Evolutionary conservation across 2,113 vertebrate genomes (phyloP), one percentile per base, ranked within the genome.

Genomic region (Gopherus flavomarginatus): DNA sequence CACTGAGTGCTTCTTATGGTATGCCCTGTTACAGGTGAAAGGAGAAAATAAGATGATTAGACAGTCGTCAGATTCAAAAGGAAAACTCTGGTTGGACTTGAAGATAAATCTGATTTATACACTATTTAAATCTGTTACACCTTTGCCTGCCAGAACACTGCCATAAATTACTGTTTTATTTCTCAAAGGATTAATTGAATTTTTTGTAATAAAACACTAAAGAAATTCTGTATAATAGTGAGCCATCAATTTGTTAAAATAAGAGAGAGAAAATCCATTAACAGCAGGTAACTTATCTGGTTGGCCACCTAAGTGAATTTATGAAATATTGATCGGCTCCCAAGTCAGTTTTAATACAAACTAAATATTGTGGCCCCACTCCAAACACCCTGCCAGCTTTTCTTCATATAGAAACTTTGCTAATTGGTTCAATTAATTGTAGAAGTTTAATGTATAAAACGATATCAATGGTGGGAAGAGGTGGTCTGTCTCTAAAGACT

Each of bases 231-330:
- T 95, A 47, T 85, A 95, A 88, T 85, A 95, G 53, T 53, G 57
- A 87, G 81, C 94, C 90, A 93, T 95, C 88, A 97, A 88, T 97
- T 95, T 0, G 1, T 93, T 84, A 93, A 81, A 90, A 89, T 86
- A 50, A 87, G 88, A 87, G 90, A 85, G 59, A 97, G 38, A 81
- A 96, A 98, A 95, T 95, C 95, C 94, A 97, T 96, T 98, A 98
- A 96, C 87, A 97, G 87, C 91, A 94, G 95, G 77, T 96, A 96
- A 97, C 92, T 96, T 90, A 93, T 95, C 85, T 88, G 92, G 81
- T 97, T 97, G 95, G 84, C 86, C 89, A 94, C 81, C 82, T 94
- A 97, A 97, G 90, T 96, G 38, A 97, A 96, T 98, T 96, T 97
- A 96, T 97, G 97, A 95, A 84, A 54, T 92, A 96, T 96, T 29